Conservation (phyloP, 2,797 vertebrate genomes). For the Clarias platycephalus region DNA sequence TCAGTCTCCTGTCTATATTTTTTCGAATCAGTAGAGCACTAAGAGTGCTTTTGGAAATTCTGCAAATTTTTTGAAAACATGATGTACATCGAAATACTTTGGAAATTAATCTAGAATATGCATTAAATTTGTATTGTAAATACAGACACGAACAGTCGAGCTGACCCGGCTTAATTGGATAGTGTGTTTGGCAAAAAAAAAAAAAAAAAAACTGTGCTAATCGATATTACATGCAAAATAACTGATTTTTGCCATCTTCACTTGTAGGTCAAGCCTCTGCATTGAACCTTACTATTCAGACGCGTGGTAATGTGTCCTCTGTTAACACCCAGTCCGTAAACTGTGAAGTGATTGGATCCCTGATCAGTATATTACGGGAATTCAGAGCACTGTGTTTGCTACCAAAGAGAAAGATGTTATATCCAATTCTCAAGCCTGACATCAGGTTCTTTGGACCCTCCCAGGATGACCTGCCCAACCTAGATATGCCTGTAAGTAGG, state of each 20-base stretch:
- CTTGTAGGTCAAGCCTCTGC: conserved; percentile 63
- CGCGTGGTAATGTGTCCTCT: conserved; percentile 70
- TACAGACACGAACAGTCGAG: no score
- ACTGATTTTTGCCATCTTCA: background rate
- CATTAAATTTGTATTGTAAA: no score
- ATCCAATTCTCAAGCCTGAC: conserved; percentile 68
- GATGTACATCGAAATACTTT: background rate
- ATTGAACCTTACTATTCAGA: conserved; percentile 75
- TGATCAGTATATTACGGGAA: conserved; percentile 75
- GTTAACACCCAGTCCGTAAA: conserved; percentile 65
- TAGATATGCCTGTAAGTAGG: conserved; percentile 54
- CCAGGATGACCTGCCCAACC: background rate
- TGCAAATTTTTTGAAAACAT: background rate
- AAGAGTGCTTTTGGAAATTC: background rate
- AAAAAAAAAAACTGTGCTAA: background rate
- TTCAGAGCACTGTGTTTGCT: conserved; percentile 74
- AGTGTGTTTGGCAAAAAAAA: background rate
- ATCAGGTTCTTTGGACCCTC: conserved; percentile 37
- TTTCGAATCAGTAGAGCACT: background rate
- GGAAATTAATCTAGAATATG: background rate
- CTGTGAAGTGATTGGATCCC: conserved; percentile 76
- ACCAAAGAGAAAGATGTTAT: conserved; percentile 68
- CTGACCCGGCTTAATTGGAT: background rate
- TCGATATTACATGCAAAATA: background rate
- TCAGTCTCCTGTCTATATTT: background rate